phyloP scores from a whole-genome alignment of 2,113 vertebrate genomes.

The Hepsetus odoe region DNA sequence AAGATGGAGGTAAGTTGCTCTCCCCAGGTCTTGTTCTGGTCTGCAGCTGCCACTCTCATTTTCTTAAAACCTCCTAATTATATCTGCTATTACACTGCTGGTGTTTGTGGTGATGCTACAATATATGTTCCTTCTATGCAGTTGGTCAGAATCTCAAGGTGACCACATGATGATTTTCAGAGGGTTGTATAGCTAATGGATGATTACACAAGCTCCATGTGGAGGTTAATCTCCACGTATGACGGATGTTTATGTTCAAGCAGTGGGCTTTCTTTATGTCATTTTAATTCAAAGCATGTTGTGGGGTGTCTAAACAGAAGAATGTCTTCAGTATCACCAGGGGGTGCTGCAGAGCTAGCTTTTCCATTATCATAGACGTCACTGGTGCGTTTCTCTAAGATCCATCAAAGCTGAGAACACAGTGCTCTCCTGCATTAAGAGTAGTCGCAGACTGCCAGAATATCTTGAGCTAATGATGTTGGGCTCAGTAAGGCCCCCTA shows the following conservation, averaged over 20 bases:
- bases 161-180: constrained; percentile 29
- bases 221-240: background rate
- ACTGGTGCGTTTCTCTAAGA: constrained; percentile 51
- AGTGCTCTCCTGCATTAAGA: background rate
- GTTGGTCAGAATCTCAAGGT: constrained; percentile 3
- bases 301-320: constrained; percentile 62
- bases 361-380: constrained; percentile 62
- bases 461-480: constrained; percentile 7
- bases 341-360: constrained; percentile 74
- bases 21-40: constrained; percentile 57
- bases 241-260: background rate
- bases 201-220: constrained; percentile 13
- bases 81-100: constrained; percentile 28
- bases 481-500: constrained; percentile 29
- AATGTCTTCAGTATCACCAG: constrained; percentile 70
- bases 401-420: constrained; percentile 34
- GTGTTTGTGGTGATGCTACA: constrained; percentile 30
- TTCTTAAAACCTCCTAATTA: constrained; percentile 39
- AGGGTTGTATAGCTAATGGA: constrained; percentile 7
- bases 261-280: background rate
- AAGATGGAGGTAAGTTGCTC: constrained; percentile 43
- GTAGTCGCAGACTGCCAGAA: background rate
- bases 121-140: constrained; percentile 20
- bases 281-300: background rate
- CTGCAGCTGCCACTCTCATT: constrained; percentile 65